Conservation (phyloP, 2,888 invertebrate species). For the Nineta flava region DNA sequence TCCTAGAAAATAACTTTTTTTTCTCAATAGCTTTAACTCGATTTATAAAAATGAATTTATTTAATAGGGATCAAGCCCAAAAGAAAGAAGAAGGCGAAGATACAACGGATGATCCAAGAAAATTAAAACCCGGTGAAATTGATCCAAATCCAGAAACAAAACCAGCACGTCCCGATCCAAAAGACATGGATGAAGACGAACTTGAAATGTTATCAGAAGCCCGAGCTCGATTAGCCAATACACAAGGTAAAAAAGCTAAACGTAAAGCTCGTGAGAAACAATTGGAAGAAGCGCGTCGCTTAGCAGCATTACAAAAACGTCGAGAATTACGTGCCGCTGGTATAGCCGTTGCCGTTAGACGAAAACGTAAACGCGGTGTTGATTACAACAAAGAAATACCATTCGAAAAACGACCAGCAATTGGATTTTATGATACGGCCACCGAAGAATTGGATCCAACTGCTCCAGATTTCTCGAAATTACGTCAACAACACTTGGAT, state of each 20-base stretch:
- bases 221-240: slow-evolving; percentile 93
- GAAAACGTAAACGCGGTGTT: slow-evolving; percentile 73
- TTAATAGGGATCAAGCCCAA: slow-evolving; percentile 82
- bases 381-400: slow-evolving; percentile 97
- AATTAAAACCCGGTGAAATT: slow-evolving; percentile 96
- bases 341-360: slow-evolving; percentile 44
- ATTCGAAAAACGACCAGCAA: slow-evolving; percentile 85
- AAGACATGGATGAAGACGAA: slow-evolving; percentile 99
- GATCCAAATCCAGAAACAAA: slow-evolving; percentile 99
- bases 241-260: slow-evolving; percentile 90
- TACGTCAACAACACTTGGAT: slow-evolving; percentile 85
- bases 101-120: slow-evolving; percentile 84
- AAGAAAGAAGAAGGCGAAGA: slow-evolving; percentile 92
- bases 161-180: slow-evolving; percentile 96
- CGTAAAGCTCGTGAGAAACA: slow-evolving; percentile 96
- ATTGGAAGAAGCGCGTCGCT: slow-evolving; percentile 87
- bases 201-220: slow-evolving; percentile 99
- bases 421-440: slow-evolving; percentile 91
- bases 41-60: slow-evolving; percentile 6
- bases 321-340: slow-evolving; percentile 95
- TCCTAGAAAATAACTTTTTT: background rate
- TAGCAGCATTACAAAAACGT: slow-evolving; percentile 95
- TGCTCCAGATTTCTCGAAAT: slow-evolving; percentile 76
- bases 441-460: slow-evolving; percentile 76
- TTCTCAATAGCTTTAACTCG: background rate